These are phyloP conservation scores for Apteryx mantelli DNA, from an alignment of 2,113 vertebrate genomes.

Conservation along the genomic window DNA sequence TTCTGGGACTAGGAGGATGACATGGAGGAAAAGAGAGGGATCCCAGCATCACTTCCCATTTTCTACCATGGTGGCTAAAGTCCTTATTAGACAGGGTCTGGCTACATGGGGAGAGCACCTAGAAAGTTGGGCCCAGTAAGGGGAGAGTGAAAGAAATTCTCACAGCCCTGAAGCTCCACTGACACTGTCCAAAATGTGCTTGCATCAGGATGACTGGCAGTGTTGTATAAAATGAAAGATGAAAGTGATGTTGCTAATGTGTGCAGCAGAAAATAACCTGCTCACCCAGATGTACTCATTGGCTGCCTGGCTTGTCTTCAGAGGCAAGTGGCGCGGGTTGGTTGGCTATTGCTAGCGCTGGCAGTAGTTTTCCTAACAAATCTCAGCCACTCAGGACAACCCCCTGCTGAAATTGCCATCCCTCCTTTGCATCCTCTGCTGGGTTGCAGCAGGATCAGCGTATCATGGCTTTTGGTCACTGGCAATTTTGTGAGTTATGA, in stretches of 20 bases:
- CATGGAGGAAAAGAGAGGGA: too few species aligned
- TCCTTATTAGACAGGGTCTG: neutral
- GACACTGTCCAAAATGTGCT: neutral
- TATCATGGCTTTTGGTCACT: neutral
- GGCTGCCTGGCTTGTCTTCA: neutral
- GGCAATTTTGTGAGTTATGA: neutral
- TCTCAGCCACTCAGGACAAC: neutral
- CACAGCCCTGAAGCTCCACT: too few species aligned
- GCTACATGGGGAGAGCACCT: accelerated
- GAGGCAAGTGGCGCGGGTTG: too few species aligned
- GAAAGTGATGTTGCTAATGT: too few species aligned
- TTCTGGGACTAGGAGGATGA: neutral
- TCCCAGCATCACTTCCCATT: neutral
- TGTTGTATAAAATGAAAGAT: neutral
- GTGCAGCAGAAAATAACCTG: neutral
- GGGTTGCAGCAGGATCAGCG: neutral
- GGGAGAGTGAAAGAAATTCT: neutral
- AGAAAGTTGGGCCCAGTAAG: too few species aligned
- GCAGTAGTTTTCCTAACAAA: neutral
- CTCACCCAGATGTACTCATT: neutral
- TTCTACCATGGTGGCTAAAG: accelerated
- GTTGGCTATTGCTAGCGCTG: neutral
- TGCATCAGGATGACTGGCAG: accelerated
- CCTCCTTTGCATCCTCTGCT: neutral
- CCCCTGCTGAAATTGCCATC: neutral